These are phyloP conservation scores for rabbit (Oryctolagus cuniculus) DNA, from an alignment of 2,113 vertebrate species.

Conservation along the genomic window mOryCun1.1 NC_091434.1:9148001-9148500, in stretches of 20 bases:
- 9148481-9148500: no score
- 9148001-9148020: neutral
- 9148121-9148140: neutral
- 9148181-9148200: neutral
- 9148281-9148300: slow-evolving; percentile 53
- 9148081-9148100: neutral
- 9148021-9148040: neutral
- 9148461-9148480: no score
- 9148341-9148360: slow-evolving; percentile 69
- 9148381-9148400: no score
- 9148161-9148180: neutral
- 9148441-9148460: no score
- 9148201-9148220: neutral
- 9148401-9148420: no score
- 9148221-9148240: neutral
- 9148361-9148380: neutral
- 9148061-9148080: neutral
- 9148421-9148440: no score
- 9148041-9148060: neutral
- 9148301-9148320: slow-evolving; percentile 62
- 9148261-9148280: slow-evolving; percentile 59
- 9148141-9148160: neutral
- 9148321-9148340: slow-evolving; percentile 24
- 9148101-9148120: neutral
- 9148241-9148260: slow-evolving; percentile 60